Evolutionary conservation across 2,113 vertebrate genomes (phyloP).

Genomic region (Raphicerus campestris): DNA sequence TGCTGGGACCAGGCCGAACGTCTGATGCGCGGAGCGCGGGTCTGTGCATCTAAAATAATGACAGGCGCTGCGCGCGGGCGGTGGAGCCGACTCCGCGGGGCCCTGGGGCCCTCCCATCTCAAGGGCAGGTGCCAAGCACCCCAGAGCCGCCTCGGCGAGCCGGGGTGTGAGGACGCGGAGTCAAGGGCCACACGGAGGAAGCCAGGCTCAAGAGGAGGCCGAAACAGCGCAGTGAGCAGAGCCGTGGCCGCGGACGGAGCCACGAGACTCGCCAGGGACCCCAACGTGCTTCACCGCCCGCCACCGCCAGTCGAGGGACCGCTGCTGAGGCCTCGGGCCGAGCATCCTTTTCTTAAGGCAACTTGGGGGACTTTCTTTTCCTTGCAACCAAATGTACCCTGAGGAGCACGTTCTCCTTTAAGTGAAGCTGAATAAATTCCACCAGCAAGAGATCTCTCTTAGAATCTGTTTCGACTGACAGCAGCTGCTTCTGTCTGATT

Average conservation of each 20-base stretch:
- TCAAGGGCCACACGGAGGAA: neutral
- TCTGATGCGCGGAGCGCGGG: neutral
- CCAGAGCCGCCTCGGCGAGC: neutral
- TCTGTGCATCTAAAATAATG: neutral
- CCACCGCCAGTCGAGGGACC: neutral
- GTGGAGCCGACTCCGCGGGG: neutral
- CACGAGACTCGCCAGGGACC: fast-evolving
- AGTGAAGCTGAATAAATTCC: conserved; percentile 23
- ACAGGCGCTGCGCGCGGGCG: neutral
- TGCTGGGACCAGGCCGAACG: neutral
- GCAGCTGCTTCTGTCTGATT: conserved; percentile 47
- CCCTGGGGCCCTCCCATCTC: neutral
- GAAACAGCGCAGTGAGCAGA: neutral
- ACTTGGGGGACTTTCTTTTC: neutral
- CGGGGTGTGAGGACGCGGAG: neutral
- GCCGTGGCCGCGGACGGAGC: neutral
- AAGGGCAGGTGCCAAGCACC: fast-evolving
- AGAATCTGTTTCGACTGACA: conserved; percentile 60
- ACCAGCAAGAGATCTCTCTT: conserved; percentile 55
- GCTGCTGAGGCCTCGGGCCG: neutral
- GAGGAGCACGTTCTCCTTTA: conserved; percentile 16
- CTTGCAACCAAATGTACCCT: neutral
- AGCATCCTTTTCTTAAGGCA: neutral
- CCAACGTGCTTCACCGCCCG: fast-evolving
- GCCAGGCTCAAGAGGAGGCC: neutral